phyloP scores from a whole-genome alignment of 2,888 invertebrate species.

The Trissoscelio sp. region DNA sequence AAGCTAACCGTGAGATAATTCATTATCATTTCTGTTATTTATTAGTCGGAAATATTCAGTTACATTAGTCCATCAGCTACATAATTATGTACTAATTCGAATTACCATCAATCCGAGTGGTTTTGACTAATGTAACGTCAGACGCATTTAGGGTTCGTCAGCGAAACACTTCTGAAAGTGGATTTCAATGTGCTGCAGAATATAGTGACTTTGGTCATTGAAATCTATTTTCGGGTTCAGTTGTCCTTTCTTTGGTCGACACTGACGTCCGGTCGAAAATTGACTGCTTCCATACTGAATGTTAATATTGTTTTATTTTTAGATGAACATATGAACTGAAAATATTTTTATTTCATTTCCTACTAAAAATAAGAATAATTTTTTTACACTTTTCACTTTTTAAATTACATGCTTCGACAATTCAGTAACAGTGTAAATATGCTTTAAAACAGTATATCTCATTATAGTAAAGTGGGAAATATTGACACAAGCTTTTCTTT shows the following conservation, averaged over 20 bases:
- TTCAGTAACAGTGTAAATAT: no score
- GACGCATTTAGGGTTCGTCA: slow-evolving; percentile 11
- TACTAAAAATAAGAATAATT: no score
- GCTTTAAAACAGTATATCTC: no score
- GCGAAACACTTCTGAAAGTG: slow-evolving; percentile 15
- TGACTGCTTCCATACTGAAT: no score
- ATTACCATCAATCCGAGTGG: slow-evolving; percentile 10
- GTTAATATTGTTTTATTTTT: no score
- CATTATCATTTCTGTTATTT: slow-evolving; percentile 34
- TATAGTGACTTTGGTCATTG: neutral
- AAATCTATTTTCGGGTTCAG: neutral
- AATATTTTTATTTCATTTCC: no score
- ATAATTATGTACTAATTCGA: slow-evolving; percentile 25
- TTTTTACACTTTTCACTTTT: no score
- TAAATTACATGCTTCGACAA: no score
- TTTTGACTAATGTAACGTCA: slow-evolving; percentile 30
- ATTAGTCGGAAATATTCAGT: slow-evolving; percentile 1
- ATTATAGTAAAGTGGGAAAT: no score
- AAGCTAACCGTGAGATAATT: neutral
- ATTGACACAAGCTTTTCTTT: neutral
- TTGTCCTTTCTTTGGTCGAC: neutral
- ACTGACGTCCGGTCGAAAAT: no score
- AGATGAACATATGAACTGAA: no score
- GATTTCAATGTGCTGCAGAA: neutral
- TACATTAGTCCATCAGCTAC: neutral